A percentile compares a stretch with the other conserved stretches of the same genome.
These are phyloP conservation scores for Holothuria scabra DNA, from an alignment of 53 echinoderm and acorn worm genomes.

Conservation along the genomic window DNA sequence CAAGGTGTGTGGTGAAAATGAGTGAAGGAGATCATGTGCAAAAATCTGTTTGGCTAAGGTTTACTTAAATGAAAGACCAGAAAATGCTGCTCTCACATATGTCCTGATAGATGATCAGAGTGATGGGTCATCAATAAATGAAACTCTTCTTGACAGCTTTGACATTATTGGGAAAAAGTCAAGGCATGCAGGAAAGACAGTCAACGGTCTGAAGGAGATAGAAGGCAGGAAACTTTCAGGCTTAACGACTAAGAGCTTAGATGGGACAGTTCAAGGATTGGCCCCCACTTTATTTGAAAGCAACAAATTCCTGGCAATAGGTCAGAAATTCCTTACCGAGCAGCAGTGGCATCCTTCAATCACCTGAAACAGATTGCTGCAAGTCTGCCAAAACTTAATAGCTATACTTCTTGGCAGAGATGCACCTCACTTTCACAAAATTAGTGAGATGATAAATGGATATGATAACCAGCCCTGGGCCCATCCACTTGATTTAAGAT, in stretches of 20 bases:
- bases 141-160: constrained; percentile 33
- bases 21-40: constrained; percentile 67
- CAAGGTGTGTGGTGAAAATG: constrained; percentile 57
- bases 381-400: constrained; percentile 54
- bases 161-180: constrained; percentile 20
- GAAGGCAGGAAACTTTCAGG: constrained; percentile 61
- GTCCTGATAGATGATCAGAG: constrained; percentile 68
- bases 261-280: constrained; percentile 47
- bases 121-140: constrained; percentile 56
- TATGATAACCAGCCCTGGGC: constrained; percentile 69
- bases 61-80: constrained; percentile 56
- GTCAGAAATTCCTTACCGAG: constrained; percentile 67
- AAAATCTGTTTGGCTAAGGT: constrained; percentile 70
- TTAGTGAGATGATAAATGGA: constrained; percentile 64
- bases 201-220: constrained; percentile 60
- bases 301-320: constrained; percentile 57
- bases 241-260: constrained; percentile 58
- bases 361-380: constrained; percentile 57
- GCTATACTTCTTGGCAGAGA: constrained; percentile 65
- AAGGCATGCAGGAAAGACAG: constrained; percentile 55
- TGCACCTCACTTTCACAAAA: constrained; percentile 66
- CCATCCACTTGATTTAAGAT: constrained; percentile 64
- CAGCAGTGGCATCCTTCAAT: constrained; percentile 43
- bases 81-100: constrained; percentile 49
- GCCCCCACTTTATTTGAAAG: constrained; percentile 56